Conservation (phyloP, 2,888 invertebrate genomes). For the Hydropsyche betteni region DNA sequence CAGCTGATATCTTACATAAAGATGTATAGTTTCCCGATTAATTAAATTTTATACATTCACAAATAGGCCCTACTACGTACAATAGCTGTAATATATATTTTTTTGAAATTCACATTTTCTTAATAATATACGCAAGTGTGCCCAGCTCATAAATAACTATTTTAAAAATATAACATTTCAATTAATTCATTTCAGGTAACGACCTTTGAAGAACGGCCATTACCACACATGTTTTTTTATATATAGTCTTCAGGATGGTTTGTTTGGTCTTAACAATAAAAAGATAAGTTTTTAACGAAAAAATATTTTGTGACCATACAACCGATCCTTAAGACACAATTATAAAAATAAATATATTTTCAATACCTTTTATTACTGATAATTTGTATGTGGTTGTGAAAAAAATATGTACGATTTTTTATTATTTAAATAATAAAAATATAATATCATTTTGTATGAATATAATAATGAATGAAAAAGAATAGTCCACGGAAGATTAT, state of each 20-base stretch:
- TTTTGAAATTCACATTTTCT: conserved; percentile 36
- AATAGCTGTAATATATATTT: conserved; percentile 34
- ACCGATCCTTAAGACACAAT: not conserved
- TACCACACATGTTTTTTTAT: not conserved
- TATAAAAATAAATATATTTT: conserved; percentile 25
- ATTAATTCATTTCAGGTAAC: no score
- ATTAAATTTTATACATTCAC: conserved; percentile 42
- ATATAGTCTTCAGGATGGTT: not conserved
- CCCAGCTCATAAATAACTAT: conserved; percentile 42
- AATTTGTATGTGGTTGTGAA: no score
- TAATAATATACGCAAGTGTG: conserved; percentile 42
- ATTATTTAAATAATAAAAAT: conserved; percentile 25
- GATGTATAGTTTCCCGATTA: conserved; percentile 40
- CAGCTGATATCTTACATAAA: conserved; percentile 36
- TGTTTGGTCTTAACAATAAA: not conserved
- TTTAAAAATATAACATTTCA: conserved; percentile 31
- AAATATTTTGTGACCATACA: not conserved
- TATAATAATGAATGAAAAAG: not conserved
- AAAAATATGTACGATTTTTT: no score
- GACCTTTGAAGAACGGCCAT: no score
- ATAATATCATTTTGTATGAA: not conserved
- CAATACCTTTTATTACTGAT: no score
- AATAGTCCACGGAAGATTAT: not conserved
- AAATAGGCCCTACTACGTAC: conserved; percentile 42
- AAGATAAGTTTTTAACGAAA: not conserved